These are phyloP conservation scores for Nyleta sp. DNA, from an alignment of 2,888 invertebrate genomes.

Conservation along the genomic window DNA sequence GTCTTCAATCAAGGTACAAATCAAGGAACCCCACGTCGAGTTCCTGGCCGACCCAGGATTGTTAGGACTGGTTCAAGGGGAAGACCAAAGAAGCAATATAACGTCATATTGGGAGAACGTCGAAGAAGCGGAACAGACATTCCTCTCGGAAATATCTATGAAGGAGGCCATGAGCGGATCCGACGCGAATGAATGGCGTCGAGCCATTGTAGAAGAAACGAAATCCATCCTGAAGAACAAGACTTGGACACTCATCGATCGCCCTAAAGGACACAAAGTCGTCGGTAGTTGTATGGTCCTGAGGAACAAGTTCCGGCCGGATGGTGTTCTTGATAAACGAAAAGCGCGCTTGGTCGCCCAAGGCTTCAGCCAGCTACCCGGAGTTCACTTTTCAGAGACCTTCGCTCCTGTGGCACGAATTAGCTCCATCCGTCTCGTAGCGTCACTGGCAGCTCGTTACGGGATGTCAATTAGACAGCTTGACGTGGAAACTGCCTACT, in stretches of 20 bases:
- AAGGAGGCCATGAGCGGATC: neutral
- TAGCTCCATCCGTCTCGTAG: constrained; percentile 36
- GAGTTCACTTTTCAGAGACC: constrained; percentile 46
- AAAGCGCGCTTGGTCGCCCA: too few relatives aligned
- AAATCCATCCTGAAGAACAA: constrained; percentile 53
- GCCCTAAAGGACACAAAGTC: constrained; percentile 1
- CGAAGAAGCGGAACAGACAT: neutral
- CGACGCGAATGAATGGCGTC: constrained; percentile 13
- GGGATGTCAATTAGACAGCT: constrained; percentile 61
- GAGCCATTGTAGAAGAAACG: neutral
- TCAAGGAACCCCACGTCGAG: too few relatives aligned
- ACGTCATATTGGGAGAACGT: too few relatives aligned
- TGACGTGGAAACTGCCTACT: constrained; percentile 66
- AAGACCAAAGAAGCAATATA: neutral
- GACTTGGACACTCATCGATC: constrained; percentile 63
- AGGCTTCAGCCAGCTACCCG: constrained; percentile 47
- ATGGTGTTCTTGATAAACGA: too few relatives aligned
- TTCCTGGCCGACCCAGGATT: constrained; percentile 8
- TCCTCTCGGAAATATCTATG: constrained; percentile 2
- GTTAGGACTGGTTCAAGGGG: neutral
- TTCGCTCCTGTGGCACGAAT: constrained; percentile 57
- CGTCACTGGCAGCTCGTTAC: constrained; percentile 52
- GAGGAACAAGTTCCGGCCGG: neutral
- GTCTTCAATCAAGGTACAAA: too few relatives aligned
- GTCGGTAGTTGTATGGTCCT: constrained; percentile 30